A percentile compares a stretch with the other conserved stretches of the same genome.
phyloP scores from a whole-genome alignment of 2,888 invertebrate species.

The Hirtodrosophila trivittata region DNA sequence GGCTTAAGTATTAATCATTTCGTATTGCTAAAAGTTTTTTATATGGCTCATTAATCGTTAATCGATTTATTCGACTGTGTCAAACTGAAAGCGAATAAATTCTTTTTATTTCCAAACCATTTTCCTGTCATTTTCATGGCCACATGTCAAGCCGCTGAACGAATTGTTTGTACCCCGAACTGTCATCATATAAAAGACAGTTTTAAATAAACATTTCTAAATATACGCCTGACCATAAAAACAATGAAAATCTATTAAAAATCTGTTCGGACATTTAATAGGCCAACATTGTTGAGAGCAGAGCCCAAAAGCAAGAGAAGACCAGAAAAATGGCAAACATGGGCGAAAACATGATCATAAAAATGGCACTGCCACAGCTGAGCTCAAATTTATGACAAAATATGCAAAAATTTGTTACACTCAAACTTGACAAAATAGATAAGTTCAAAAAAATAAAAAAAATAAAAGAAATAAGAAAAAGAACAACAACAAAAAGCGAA shows the following conservation, averaged over 20 bases:
- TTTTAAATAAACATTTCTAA: slow-evolving; percentile 47
- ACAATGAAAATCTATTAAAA: slow-evolving; percentile 66
- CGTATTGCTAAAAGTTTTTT: neutral
- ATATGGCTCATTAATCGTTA: slow-evolving; percentile 30
- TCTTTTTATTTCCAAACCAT: too few relatives aligned
- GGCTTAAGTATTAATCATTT: neutral
- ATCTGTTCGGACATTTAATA: slow-evolving; percentile 51
- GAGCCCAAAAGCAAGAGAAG: slow-evolving; percentile 16
- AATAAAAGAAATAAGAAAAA: neutral
- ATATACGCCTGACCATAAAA: slow-evolving; percentile 35
- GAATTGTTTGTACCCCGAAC: slow-evolving; percentile 26
- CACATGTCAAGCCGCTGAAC: slow-evolving; percentile 31
- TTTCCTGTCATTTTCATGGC: too few relatives aligned
- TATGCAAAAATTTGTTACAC: slow-evolving; percentile 72
- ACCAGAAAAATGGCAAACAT: slow-evolving; percentile 37
- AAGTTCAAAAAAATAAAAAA: slow-evolving; percentile 10
- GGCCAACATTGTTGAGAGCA: slow-evolving; percentile 33
- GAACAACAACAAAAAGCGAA: slow-evolving; percentile 1
- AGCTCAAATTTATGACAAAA: slow-evolving; percentile 66
- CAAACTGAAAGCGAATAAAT: slow-evolving; percentile 24
- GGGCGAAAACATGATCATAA: slow-evolving; percentile 50
- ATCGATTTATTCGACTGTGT: slow-evolving; percentile 26
- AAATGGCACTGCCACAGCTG: slow-evolving; percentile 28
- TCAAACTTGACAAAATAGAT: slow-evolving; percentile 58
- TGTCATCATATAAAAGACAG: slow-evolving; percentile 12